Evolutionary conservation across 2,888 invertebrate genomes (phyloP).

Genomic region (Mechanitis mazaeus): DNA sequence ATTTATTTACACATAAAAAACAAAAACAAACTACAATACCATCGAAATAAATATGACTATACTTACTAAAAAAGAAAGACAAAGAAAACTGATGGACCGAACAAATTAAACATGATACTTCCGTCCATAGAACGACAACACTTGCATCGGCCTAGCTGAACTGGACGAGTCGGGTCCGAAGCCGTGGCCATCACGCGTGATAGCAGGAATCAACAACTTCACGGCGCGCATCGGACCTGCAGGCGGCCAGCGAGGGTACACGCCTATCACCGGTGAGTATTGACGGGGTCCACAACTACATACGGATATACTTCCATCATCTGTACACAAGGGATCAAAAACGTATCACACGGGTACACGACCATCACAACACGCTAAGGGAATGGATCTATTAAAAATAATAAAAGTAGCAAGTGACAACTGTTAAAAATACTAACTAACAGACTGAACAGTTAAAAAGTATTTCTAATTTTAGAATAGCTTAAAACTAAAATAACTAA

Average conservation of each 20-base stretch:
- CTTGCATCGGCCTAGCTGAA: constrained; percentile 82
- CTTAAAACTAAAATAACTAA: too few relatives aligned
- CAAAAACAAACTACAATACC: background rate
- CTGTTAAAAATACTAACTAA: too few relatives aligned
- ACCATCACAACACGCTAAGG: too few relatives aligned
- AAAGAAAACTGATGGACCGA: too few relatives aligned
- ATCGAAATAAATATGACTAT: background rate
- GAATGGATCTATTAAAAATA: too few relatives aligned
- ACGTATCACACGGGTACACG: too few relatives aligned
- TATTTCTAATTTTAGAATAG: too few relatives aligned
- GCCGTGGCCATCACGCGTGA: constrained; percentile 84
- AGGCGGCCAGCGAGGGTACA: constrained; percentile 87
- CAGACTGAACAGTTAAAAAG: background rate
- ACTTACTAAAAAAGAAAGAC: too few relatives aligned
- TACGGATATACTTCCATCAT: too few relatives aligned
- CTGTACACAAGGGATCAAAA: too few relatives aligned
- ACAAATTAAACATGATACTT: background rate
- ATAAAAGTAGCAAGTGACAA: too few relatives aligned
- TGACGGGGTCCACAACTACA: too few relatives aligned
- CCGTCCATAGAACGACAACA: constrained; percentile 78
- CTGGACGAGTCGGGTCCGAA: constrained; percentile 75
- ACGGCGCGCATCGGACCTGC: constrained; percentile 89
- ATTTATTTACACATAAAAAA: background rate
- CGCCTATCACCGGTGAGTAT: constrained; percentile 82
- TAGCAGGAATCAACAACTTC: constrained; percentile 79